A percentile compares a stretch with the other conserved stretches of the same genome.
phyloP scores from a whole-genome alignment of 2,888 invertebrate species.

The Agrochola macilenta region DNA sequence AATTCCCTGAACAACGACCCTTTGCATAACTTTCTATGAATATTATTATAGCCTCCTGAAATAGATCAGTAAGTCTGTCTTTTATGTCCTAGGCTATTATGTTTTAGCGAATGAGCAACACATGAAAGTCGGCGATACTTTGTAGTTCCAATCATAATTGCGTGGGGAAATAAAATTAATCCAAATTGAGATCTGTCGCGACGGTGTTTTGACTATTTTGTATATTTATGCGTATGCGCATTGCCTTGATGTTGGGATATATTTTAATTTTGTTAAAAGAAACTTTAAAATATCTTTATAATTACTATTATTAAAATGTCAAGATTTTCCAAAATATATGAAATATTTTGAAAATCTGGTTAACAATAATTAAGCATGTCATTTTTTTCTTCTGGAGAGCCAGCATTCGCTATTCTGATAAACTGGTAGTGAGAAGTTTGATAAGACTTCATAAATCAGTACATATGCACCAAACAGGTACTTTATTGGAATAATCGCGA shows the following conservation, averaged over 20 bases:
- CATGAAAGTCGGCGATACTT: conserved; percentile 59
- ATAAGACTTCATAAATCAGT: too few species aligned
- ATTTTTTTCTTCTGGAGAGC: too few species aligned
- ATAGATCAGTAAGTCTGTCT: conserved; percentile 52
- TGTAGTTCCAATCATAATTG: conserved; percentile 56
- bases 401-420: too few species aligned
- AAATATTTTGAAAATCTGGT: not conserved
- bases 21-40: conserved; percentile 55
- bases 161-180: conserved; percentile 55
- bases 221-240: conserved; percentile 8
- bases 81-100: conserved; percentile 55
- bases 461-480: too few species aligned
- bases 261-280: not conserved
- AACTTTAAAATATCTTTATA: not conserved
- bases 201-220: conserved; percentile 39
- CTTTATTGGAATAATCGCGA: too few species aligned
- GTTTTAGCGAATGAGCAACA: conserved; percentile 53
- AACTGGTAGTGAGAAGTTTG: too few species aligned
- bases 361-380: not conserved
- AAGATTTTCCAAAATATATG: not conserved
- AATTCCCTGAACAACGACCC: conserved; percentile 21
- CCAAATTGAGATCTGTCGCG: conserved; percentile 42
- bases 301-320: not conserved
- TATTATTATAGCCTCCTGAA: conserved; percentile 50
- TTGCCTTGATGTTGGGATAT: conserved; percentile 15